Conservation (phyloP, 1,140 invertebrate genomes). For the Philotrypesis tridentata region DNA sequence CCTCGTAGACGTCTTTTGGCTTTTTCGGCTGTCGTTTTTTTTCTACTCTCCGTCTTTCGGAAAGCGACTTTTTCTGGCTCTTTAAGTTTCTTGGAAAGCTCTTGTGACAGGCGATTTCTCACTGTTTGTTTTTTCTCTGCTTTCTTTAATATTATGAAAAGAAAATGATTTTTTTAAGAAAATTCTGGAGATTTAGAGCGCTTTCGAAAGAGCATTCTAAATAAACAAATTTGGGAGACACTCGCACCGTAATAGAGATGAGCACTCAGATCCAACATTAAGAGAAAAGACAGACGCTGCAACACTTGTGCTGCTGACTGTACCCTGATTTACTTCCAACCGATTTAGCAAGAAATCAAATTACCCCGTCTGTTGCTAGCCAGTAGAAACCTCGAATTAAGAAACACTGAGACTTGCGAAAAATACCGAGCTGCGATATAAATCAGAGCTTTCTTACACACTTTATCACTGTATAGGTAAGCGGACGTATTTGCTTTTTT, state of each 20-base stretch:
- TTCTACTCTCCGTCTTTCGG: too few relatives aligned
- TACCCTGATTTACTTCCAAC: conserved; percentile 70
- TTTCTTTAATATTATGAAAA: too few relatives aligned
- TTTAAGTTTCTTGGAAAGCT: neutral
- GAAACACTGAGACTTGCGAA: conserved; percentile 71
- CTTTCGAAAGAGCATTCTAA: too few relatives aligned
- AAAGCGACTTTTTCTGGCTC: neutral
- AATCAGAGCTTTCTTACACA: conserved; percentile 67
- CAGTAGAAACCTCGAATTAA: conserved; percentile 70
- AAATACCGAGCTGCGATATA: conserved; percentile 70
- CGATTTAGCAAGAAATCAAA: conserved; percentile 70
- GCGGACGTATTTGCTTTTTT: conserved; percentile 53
- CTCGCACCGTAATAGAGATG: too few relatives aligned
- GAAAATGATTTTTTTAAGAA: too few relatives aligned
- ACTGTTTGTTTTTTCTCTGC: too few relatives aligned
- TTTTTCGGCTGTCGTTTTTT: neutral
- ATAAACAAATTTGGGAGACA: too few relatives aligned
- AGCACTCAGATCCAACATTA: neutral
- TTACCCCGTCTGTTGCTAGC: conserved; percentile 62
- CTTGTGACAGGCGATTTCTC: too few relatives aligned
- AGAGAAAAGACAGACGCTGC: conserved; percentile 51
- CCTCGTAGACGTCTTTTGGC: neutral
- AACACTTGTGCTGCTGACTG: conserved; percentile 62
- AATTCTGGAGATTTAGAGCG: too few relatives aligned
- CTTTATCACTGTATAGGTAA: conserved; percentile 52